Base-by-base conservation (phyloP, 2,113 vertebrate species). In the Strix uralensis region DNA sequence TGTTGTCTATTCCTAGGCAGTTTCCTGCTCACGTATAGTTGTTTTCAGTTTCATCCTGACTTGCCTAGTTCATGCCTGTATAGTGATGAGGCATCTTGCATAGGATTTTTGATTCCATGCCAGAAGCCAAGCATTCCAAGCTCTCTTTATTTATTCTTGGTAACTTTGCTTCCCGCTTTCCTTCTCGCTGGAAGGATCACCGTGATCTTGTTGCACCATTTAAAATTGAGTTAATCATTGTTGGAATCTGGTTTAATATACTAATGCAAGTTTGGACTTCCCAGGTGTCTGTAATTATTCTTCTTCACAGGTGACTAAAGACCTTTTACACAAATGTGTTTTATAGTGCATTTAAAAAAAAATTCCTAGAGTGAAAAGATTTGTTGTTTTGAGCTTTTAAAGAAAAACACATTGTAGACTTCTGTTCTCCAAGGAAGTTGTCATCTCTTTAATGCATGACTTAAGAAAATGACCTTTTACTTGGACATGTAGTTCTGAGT, bases 121-220 rank as follows among this genome's bases (percentile, higher is more conserved):
- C 96, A 95, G 94, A 91, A 87, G 84, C 93, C 91, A 91, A 72
- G 57, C 75, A 94, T 95, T 96, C 88, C 94, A 92, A 66, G 21
- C 65, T 92, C 46, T 90, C 70, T 86, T 78, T 94, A 87, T 96
- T 92, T 97, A 74, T 91, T 42, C 16, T 86, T 74, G 34, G 34
- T 66, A 42, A 66, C 86, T 92, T 92, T 92, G 44, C 66, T 91
- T 94, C 77, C 72, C 89, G 22, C 30, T 79, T 62, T 84, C 22
- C 49, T 91, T 22, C 32, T 44, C 84, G 44, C 47, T 92, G 30
- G 47, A 91, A 87, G 25, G 70, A 93, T 94, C 47, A 6, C 61
- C 0, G 2, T 75, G 40, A 80, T 85, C 57, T 92, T 71, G 29
- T 91, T 92, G 72, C 23, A 57, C 52, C 34, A 17, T 77, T 87